A percentile compares a stretch with the other conserved stretches of the same genome.
These are phyloP conservation scores for Oreortyx pictus DNA, from an alignment of 2,797 vertebrate species.

Conservation along the genomic window DNA sequence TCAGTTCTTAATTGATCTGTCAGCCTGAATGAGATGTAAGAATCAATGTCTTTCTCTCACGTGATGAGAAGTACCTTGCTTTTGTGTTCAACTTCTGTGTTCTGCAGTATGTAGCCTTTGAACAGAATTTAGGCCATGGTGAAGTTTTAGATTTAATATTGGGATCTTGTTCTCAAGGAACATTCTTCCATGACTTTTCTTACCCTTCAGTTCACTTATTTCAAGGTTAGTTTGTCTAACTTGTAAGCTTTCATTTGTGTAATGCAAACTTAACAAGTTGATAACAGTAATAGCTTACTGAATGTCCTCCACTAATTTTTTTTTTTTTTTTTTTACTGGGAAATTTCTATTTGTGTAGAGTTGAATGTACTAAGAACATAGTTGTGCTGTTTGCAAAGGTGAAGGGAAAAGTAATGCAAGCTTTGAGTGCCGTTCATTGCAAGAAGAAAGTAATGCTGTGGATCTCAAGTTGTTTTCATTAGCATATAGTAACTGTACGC, in stretches of 20 bases:
- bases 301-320: not conserved
- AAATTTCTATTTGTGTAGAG: not conserved
- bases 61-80: not conserved
- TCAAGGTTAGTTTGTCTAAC: not conserved
- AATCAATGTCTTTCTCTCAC: not conserved
- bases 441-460: not conserved
- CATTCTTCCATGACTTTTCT: not conserved
- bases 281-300: not conserved
- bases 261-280: not conserved
- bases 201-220: not conserved
- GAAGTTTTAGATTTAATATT: not conserved
- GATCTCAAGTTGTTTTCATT: not conserved
- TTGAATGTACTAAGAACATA: not conserved
- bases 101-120: not conserved
- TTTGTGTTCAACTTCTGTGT: accelerated
- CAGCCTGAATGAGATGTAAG: not conserved
- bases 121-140: not conserved
- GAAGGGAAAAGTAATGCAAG: not conserved
- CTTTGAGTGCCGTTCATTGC: not conserved
- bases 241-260: not conserved
- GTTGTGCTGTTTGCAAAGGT: not conserved
- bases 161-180: not conserved
- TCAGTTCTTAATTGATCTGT: not conserved
- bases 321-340: not conserved
- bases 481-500: accelerated